Base-by-base conservation (phyloP, 2,113 vertebrate species). In the Ciconia maguari region DNA sequence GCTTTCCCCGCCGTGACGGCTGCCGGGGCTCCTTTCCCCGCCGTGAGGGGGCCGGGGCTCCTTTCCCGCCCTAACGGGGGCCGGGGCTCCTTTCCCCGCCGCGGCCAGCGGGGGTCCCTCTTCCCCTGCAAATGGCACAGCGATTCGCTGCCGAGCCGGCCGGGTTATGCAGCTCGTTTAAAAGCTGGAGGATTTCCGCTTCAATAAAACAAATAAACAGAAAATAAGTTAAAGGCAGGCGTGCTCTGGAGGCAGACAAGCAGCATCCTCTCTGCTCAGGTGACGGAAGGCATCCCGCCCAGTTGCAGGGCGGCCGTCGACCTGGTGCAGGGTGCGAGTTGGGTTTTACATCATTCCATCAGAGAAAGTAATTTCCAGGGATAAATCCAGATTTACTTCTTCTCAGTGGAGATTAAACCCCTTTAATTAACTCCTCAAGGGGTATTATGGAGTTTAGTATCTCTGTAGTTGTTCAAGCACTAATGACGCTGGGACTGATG, bases 141-240 rank as follows among this genome's bases (percentile, higher is more conserved):
- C 8, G 38, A 25, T 52, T 21, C 17, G 16, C 25, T 10, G 38
- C n/a, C n/a, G 9, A 3, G 15, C 38, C 3, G 13, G 3, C 24
- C 42, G 2, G 5, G 13, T 22, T 25, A 7, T 4, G 22, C 20
- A 1, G 42, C 54, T 49, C 12, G 2, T 6, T 6, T 8, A 1
- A 3, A 30, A 49, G 2, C 30, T 13, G 4, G 3, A 22, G 6
- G 16, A 14, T 71, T 25, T 13, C 7, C 4, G 2, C 54, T 9
- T 27, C 2, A 2, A 3, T 4, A 4, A 29, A 29, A 8, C 10
- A 24, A 34, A 18, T 0, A 0, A 7, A 0, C 7, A 22, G 36
- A 8, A 1, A 18, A 11, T 0, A 11, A 10, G 7, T n/a, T 19
- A 48, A 32, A 8, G 57, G 78, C 66, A 6, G 26, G 0, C 1